These are phyloP conservation scores for Lontra canadensis DNA, from an alignment of 2,113 vertebrate genomes.

Conservation along the genomic window DNA sequence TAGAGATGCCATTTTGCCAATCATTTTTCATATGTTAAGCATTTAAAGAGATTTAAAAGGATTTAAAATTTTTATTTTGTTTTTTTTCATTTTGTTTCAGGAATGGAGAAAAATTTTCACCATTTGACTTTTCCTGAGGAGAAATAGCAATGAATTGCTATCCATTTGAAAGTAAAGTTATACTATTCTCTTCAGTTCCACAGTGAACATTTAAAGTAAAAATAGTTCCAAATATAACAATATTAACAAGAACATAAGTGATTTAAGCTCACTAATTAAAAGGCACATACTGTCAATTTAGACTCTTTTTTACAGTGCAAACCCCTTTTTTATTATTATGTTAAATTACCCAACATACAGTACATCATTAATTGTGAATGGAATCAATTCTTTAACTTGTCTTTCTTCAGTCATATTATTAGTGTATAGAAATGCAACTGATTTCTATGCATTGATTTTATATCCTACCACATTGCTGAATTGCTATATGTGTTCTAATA, in stretches of 20 bases:
- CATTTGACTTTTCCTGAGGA: not conserved
- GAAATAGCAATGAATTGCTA: not conserved
- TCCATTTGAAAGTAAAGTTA: not conserved
- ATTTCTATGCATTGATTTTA: too few species aligned
- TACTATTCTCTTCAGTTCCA: not conserved
- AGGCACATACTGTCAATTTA: too few species aligned
- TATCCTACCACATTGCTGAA: too few species aligned
- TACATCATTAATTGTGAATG: too few species aligned
- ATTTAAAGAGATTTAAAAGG: not conserved
- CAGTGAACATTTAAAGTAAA: not conserved
- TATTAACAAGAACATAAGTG: not conserved
- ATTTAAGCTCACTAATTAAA: too few species aligned
- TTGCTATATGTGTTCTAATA: too few species aligned
- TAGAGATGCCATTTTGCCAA: not conserved
- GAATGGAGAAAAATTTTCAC: not conserved
- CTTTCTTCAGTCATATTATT: too few species aligned
- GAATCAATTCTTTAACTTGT: too few species aligned
- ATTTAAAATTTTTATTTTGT: not conserved
- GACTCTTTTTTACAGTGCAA: too few species aligned
- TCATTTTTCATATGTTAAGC: not conserved
- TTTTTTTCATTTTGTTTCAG: constrained; percentile 1
- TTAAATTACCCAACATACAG: too few species aligned
- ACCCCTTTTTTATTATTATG: too few species aligned
- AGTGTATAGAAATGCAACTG: too few species aligned
- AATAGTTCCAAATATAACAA: not conserved